Evolutionary conservation across 2,888 invertebrate genomes (phyloP).

Genomic region (Volucella bombylans): DNA sequence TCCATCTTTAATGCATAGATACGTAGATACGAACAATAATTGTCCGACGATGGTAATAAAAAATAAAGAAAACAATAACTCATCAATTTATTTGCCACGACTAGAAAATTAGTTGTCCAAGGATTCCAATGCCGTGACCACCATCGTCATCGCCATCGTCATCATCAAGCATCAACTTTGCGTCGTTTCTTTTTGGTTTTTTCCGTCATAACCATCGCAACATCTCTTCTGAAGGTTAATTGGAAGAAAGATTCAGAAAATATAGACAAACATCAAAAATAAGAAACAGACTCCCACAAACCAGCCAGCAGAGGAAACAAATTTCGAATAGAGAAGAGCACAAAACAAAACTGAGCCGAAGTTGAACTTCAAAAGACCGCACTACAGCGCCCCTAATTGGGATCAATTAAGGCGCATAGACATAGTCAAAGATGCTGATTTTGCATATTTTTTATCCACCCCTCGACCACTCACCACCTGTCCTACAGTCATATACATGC

Average conservation of each 20-base stretch:
- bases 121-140: slow-evolving; percentile 58
- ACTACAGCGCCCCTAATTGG: slow-evolving; percentile 63
- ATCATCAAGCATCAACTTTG: not conserved
- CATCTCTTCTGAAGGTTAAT: slow-evolving; percentile 59
- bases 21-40: not conserved
- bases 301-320: slow-evolving; percentile 23
- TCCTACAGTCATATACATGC: not conserved
- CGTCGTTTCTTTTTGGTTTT: too few relatives aligned
- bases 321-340: slow-evolving; percentile 20
- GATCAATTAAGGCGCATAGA: slow-evolving; percentile 71
- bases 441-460: slow-evolving; percentile 51
- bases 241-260: slow-evolving; percentile 30
- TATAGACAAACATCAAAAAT: too few relatives aligned
- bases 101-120: slow-evolving; percentile 53
- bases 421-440: slow-evolving; percentile 56
- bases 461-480: not conserved
- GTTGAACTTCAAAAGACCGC: slow-evolving; percentile 67
- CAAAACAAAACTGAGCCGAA: slow-evolving; percentile 1
- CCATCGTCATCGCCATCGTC: slow-evolving; percentile 35
- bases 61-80: slow-evolving; percentile 48
- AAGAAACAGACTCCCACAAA: slow-evolving; percentile 27
- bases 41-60: not conserved
- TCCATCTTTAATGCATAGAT: not conserved
- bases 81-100: slow-evolving; percentile 62
- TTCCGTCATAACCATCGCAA: slow-evolving; percentile 38